Percentiles rank a stretch among this genome's conserved stretches.
Evolutionary conservation across 2,113 vertebrate species (phyloP).

Genomic region (Paratilapia polleni): DNA sequence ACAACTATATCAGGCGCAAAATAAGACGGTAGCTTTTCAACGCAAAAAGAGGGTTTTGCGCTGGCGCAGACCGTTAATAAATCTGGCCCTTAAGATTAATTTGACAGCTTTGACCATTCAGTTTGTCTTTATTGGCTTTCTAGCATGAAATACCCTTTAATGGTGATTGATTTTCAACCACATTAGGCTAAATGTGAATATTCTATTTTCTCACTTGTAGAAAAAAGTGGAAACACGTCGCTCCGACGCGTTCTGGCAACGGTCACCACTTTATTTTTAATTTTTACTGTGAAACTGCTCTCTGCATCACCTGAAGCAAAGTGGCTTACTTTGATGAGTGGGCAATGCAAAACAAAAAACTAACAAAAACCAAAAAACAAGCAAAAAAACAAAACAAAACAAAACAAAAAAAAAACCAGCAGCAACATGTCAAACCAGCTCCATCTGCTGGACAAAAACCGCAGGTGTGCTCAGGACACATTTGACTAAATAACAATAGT

Average conservation of each 20-base stretch:
- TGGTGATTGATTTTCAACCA: not conserved
- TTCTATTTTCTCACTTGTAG: not conserved
- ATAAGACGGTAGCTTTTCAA: not conserved
- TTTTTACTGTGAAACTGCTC: not conserved
- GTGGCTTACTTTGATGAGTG: not conserved
- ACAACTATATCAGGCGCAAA: not conserved
- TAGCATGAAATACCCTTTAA: no score
- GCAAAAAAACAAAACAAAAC: no score
- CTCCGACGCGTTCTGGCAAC: not conserved
- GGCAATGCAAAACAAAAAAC: not conserved
- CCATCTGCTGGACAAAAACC: conserved; percentile 50
- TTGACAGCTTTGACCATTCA: not conserved
- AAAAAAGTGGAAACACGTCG: not conserved
- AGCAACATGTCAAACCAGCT: conserved; percentile 13
- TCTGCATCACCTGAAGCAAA: not conserved
- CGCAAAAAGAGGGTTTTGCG: not conserved
- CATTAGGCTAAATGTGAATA: not conserved
- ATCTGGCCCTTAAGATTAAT: no score
- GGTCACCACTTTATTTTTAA: fast-evolving
- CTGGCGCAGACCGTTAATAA: no score
- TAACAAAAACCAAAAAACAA: no score
- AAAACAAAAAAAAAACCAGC: conserved; percentile 3
- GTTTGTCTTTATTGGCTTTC: not conserved
- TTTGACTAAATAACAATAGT: not conserved
- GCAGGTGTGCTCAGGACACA: not conserved